Conservation (phyloP, 2,797 vertebrate species). For the Schizopygopsis malacanthus region DNA sequence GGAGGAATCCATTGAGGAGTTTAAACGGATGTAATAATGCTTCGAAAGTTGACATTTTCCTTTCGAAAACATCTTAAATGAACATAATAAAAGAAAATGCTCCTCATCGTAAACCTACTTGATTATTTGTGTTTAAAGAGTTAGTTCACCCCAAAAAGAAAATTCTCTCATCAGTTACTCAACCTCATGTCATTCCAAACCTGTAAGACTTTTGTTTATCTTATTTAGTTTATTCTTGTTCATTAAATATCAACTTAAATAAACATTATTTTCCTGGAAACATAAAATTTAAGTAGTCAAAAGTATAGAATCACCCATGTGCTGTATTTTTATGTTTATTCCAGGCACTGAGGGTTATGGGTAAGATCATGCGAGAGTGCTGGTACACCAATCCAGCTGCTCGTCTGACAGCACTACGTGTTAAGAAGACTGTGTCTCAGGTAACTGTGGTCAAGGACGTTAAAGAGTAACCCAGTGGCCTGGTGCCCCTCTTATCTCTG, state of each 20-base stretch:
- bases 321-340: slow-evolving; percentile 37
- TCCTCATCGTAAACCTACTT: background rate
- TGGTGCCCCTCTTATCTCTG: background rate
- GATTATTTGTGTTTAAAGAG: background rate
- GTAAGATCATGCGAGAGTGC: slow-evolving; percentile 95
- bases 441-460: slow-evolving; percentile 82
- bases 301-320: background rate
- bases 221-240: background rate
- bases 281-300: background rate
- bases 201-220: background rate
- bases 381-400: slow-evolving; percentile 91
- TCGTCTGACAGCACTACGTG: slow-evolving; percentile 91
- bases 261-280: background rate
- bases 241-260: background rate
- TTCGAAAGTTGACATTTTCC: background rate
- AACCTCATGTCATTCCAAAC: background rate
- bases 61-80: background rate
- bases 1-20: background rate
- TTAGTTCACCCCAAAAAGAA: background rate
- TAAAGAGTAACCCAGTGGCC: slow-evolving; percentile 79
- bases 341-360: slow-evolving; percentile 92
- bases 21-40: background rate
- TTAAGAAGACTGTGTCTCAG: slow-evolving; percentile 96
- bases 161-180: background rate
- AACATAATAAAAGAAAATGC: background rate